Evolutionary conservation across 2,888 invertebrate species (phyloP).

Genomic region (Leptinotarsa rubiginosa): DNA sequence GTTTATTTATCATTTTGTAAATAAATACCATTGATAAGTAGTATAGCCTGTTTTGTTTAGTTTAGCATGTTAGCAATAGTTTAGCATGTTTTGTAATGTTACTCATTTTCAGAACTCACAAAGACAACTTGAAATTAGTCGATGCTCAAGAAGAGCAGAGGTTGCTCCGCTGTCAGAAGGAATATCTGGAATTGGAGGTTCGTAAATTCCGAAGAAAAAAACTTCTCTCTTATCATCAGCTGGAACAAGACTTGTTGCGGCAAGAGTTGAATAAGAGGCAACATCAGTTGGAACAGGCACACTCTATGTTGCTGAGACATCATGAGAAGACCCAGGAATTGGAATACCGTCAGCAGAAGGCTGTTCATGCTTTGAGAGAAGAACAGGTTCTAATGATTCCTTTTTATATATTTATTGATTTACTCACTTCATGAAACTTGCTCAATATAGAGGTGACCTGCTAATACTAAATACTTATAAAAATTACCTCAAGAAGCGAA

Average conservation of each 20-base stretch:
- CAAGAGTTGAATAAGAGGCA: slow-evolving; percentile 95
- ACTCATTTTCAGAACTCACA: slow-evolving; percentile 75
- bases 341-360: slow-evolving; percentile 95
- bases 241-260: slow-evolving; percentile 90
- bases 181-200: slow-evolving; percentile 91
- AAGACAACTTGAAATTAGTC: slow-evolving; percentile 90
- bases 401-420: not conserved
- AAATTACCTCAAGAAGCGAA: too few species aligned
- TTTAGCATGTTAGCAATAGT: too few species aligned
- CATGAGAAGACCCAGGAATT: slow-evolving; percentile 97
- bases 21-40: too few species aligned
- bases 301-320: slow-evolving; percentile 92
- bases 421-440: too few species aligned
- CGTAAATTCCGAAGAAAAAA: slow-evolving; percentile 92
- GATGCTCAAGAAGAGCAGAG: slow-evolving; percentile 93
- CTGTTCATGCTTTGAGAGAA: slow-evolving; percentile 91
- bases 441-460: too few species aligned
- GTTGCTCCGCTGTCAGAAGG: slow-evolving; percentile 87
- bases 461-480: too few species aligned
- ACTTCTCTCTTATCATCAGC: slow-evolving; percentile 85
- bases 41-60: too few species aligned
- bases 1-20: too few species aligned
- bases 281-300: slow-evolving; percentile 94
- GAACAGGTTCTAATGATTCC: slow-evolving; percentile 73
- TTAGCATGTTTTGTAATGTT: too few species aligned